phyloP scores from a whole-genome alignment of 2,888 invertebrate genomes.

The Quadroppia sp. region DNA sequence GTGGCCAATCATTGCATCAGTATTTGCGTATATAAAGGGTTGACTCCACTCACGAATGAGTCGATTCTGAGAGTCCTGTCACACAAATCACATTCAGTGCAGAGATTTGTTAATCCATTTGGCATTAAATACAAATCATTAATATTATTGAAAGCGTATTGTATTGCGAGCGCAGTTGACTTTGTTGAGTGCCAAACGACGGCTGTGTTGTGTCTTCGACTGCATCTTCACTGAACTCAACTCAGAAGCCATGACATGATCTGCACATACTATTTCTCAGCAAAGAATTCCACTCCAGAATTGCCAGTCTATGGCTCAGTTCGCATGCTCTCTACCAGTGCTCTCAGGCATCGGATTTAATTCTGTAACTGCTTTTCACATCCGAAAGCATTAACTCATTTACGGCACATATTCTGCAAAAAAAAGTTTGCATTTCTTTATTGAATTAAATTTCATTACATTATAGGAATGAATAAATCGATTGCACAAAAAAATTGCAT shows the following conservation, averaged over 20 bases:
- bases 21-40: neutral
- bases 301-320: neutral
- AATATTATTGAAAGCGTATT: neutral
- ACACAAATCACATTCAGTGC: neutral
- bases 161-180: neutral
- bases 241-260: slow-evolving; percentile 34
- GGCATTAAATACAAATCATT: neutral
- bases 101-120: neutral
- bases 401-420: neutral
- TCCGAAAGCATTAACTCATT: neutral
- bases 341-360: neutral
- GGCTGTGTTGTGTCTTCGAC: slow-evolving; percentile 12
- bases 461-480: neutral
- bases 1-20: neutral
- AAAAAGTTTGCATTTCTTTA: neutral
- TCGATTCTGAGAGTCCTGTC: neutral
- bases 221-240: slow-evolving; percentile 11
- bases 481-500: neutral
- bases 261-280: neutral
- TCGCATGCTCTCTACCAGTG: slow-evolving; percentile 15
- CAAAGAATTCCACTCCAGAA: neutral
- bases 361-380: neutral
- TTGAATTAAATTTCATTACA: neutral
- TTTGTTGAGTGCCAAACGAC: slow-evolving; percentile 4
- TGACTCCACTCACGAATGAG: neutral